phyloP scores from a whole-genome alignment of 2,888 invertebrate genomes.

The Dynastes tityus region DNA sequence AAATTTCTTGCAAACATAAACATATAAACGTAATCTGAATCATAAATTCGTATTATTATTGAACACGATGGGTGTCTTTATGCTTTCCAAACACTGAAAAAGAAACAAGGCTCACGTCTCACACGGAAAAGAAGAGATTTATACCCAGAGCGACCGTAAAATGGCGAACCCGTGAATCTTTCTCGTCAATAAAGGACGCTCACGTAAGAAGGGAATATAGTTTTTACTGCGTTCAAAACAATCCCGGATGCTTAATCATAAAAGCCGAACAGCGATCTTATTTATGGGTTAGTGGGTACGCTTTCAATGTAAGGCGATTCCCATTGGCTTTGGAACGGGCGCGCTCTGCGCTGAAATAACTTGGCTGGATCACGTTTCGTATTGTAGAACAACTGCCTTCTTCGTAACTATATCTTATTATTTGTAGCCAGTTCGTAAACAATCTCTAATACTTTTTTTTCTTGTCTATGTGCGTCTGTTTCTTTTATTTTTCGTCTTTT shows the following conservation, averaged over 20 bases:
- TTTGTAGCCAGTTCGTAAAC: constrained; percentile 5
- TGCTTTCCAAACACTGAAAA: background rate
- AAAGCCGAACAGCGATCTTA: constrained; percentile 7
- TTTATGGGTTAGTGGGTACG: constrained; percentile 20
- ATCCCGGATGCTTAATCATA: constrained; percentile 24
- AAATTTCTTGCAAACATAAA: background rate
- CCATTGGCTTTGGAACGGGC: background rate
- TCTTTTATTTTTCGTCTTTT: background rate
- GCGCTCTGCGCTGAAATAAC: background rate
- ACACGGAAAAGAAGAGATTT: constrained; percentile 28
- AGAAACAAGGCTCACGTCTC: background rate
- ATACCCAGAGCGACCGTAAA: constrained; percentile 13
- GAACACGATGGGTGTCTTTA: constrained; percentile 1
- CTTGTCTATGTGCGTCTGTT: background rate
- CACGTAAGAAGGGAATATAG: constrained; percentile 29
- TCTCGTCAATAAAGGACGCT: constrained; percentile 25
- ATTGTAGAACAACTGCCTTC: constrained; percentile 9
- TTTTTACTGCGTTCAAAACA: constrained; percentile 30
- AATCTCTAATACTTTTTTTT: background rate
- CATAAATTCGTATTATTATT: background rate
- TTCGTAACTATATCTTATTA: constrained; percentile 8
- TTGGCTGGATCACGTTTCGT: constrained; percentile 1
- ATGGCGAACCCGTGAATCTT: constrained; percentile 33
- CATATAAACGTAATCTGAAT: background rate
- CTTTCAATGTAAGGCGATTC: constrained; percentile 8